These are phyloP conservation scores for Augochlora pura DNA, from an alignment of 1,140 invertebrate genomes.

Conservation along the genomic window DNA sequence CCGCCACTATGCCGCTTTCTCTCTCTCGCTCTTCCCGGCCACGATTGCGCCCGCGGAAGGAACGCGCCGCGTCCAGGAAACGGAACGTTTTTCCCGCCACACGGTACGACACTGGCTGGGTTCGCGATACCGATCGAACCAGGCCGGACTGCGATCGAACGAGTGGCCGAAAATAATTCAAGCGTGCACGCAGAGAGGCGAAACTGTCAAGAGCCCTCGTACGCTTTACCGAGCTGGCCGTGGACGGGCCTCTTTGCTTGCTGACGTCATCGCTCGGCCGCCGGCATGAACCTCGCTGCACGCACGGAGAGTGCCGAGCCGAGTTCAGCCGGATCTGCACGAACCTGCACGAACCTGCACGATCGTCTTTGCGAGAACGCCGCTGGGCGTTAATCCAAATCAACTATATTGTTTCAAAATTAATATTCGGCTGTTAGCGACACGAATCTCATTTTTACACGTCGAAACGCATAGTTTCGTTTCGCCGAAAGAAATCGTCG, in stretches of 20 bases:
- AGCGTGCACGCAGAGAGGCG: slow-evolving; percentile 20
- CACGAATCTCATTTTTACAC: neutral
- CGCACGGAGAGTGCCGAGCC: slow-evolving; percentile 58
- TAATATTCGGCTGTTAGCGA: neutral
- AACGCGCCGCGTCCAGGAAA: slow-evolving; percentile 11
- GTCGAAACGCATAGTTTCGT: neutral
- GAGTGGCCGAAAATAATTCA: slow-evolving; percentile 18
- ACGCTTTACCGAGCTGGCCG: slow-evolving; percentile 54
- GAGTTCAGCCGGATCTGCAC: slow-evolving; percentile 51
- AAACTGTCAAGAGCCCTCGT: slow-evolving; percentile 45
- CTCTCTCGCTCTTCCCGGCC: slow-evolving; percentile 18
- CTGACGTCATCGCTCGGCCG: slow-evolving; percentile 69
- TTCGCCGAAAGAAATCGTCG: neutral
- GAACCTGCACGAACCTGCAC: slow-evolving; percentile 49
- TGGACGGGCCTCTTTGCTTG: slow-evolving; percentile 60
- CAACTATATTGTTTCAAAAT: slow-evolving; percentile 33
- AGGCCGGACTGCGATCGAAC: slow-evolving; percentile 5
- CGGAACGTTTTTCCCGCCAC: slow-evolving; percentile 43
- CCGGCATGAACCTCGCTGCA: slow-evolving; percentile 69
- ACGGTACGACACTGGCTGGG: neutral
- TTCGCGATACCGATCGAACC: slow-evolving; percentile 11
- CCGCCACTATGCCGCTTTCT: slow-evolving; percentile 30
- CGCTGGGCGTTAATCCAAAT: slow-evolving; percentile 41
- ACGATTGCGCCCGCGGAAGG: slow-evolving; percentile 23
- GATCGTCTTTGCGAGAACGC: slow-evolving; percentile 50